Conservation (phyloP, 1,140 invertebrate species). For the Dolichoris vasculosae region DNA sequence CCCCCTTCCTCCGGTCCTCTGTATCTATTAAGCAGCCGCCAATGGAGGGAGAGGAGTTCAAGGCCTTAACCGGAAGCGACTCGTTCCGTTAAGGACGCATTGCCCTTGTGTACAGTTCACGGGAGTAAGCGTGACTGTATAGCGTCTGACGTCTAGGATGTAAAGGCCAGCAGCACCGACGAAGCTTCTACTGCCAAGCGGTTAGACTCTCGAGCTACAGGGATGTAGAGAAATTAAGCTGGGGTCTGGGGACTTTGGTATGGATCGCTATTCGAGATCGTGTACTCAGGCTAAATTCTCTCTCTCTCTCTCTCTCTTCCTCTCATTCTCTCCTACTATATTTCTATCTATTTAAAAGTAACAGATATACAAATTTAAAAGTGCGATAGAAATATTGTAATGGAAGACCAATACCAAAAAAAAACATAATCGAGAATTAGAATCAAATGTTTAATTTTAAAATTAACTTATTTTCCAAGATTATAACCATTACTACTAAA, state of each 20-base stretch:
- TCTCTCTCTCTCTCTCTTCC: background rate
- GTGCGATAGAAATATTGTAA: background rate
- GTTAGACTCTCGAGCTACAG: conserved; percentile 19
- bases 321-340: background rate
- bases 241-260: conserved; percentile 25
- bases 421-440: background rate
- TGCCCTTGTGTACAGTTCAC: conserved; percentile 7
- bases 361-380: background rate
- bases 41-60: background rate
- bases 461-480: background rate
- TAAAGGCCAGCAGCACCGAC: background rate
- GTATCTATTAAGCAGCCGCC: background rate
- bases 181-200: background rate
- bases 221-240: conserved; percentile 20
- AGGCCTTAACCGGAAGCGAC: conserved; percentile 35
- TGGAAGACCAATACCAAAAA: background rate
- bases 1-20: background rate
- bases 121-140: background rate
- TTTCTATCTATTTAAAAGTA: background rate
- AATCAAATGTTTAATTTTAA: background rate
- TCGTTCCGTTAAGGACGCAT: conserved; percentile 22
- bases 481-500: background rate
- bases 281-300: background rate
- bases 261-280: conserved; percentile 12
- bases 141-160: conserved; percentile 13